phyloP scores from a whole-genome alignment of 2,797 vertebrate species.

The Menidia menidia region DNA sequence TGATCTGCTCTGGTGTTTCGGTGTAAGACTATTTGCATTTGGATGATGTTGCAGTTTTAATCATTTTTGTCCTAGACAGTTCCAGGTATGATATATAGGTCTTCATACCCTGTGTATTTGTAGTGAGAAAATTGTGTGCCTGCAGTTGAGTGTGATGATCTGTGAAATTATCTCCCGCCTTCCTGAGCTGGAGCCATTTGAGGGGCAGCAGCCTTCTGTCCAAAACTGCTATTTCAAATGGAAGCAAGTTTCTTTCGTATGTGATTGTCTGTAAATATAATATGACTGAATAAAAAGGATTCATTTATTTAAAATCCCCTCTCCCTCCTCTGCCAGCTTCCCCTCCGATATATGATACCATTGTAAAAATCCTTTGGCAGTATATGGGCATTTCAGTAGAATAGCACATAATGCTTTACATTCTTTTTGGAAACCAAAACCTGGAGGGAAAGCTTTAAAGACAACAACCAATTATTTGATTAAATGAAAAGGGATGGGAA shows the following conservation, averaged over 20 bases:
- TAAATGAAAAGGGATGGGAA: constrained; percentile 20
- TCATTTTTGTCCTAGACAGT: not conserved
- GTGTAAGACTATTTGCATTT: not conserved
- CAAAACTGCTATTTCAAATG: constrained; percentile 51
- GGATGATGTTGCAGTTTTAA: not conserved
- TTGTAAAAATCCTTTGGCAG: constrained; percentile 5
- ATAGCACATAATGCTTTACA: constrained; percentile 7
- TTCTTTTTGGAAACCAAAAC: constrained; percentile 11
- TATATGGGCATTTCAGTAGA: not conserved
- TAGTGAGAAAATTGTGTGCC: constrained; percentile 32
- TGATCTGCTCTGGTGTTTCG: not conserved
- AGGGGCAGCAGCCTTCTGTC: constrained; percentile 59
- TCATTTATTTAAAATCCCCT: not conserved
- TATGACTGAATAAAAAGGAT: constrained; percentile 5
- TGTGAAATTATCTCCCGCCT: constrained; percentile 65
- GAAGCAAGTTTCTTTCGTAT: constrained; percentile 18
- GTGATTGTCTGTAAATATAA: not conserved
- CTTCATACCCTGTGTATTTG: not conserved
- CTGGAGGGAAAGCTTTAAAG: not conserved
- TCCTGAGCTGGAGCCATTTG: constrained; percentile 51
- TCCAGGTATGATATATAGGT: not conserved
- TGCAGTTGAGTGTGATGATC: constrained; percentile 55
- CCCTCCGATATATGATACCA: not conserved
- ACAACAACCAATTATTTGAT: not conserved
- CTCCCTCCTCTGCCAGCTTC: not conserved